These are phyloP conservation scores for Bellardia pandia DNA, from an alignment of 2,888 invertebrate genomes.

Conservation along the genomic window DNA sequence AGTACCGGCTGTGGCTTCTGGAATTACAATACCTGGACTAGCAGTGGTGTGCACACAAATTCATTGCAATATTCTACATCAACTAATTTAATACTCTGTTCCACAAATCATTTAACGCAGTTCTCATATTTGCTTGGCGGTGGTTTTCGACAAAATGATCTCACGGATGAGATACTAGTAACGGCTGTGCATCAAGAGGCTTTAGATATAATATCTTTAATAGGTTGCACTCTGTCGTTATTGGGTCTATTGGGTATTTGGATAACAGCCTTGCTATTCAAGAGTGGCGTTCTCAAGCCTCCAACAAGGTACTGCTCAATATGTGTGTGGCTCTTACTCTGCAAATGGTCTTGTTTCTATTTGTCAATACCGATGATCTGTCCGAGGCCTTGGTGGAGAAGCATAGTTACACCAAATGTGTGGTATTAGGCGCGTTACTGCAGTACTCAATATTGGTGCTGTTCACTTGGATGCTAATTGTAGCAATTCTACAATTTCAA, in stretches of 20 bases:
- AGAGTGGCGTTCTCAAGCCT: constrained; percentile 87
- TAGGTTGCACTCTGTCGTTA: constrained; percentile 87
- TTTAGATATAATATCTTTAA: constrained; percentile 86
- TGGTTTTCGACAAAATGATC: constrained; percentile 77
- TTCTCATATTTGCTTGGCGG: constrained; percentile 86
- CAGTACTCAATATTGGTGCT: constrained; percentile 89
- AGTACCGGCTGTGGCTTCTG: constrained; percentile 86
- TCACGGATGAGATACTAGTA: constrained; percentile 78
- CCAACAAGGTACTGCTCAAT: constrained; percentile 88
- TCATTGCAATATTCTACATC: constrained; percentile 74
- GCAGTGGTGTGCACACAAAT: constrained; percentile 84
- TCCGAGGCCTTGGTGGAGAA: constrained; percentile 77
- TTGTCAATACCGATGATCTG: constrained; percentile 79
- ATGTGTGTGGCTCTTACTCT: constrained; percentile 87
- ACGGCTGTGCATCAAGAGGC: constrained; percentile 83
- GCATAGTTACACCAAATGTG: constrained; percentile 83
- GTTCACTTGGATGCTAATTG: constrained; percentile 90
- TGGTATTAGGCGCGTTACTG: constrained; percentile 86
- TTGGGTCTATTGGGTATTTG: constrained; percentile 86
- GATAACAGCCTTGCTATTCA: constrained; percentile 86
- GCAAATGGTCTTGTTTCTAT: constrained; percentile 85
- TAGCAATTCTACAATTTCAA: constrained; percentile 88
- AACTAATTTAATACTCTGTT: constrained; percentile 83
- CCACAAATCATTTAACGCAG: constrained; percentile 87
- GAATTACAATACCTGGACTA: constrained; percentile 87